A percentile compares a stretch with the other conserved stretches of the same genome.
Evolutionary conservation across 1,140 invertebrate species (phyloP).

Genomic region (Maniola jurtina): DNA sequence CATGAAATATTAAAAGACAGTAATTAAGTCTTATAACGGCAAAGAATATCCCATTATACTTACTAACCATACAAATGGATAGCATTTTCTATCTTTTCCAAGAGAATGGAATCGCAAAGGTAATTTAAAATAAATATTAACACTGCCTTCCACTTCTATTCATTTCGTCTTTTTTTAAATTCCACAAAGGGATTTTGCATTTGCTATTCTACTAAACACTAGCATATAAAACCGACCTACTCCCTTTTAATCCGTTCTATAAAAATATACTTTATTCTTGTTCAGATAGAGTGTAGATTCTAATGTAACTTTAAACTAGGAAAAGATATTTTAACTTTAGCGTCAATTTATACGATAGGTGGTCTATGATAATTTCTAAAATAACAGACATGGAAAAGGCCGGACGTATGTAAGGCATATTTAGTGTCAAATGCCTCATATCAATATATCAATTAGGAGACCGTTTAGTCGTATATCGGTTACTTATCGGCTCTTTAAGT

Average conservation of each 20-base stretch:
- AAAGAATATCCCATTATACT: background rate
- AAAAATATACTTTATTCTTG: background rate
- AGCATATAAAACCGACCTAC: constrained; percentile 2
- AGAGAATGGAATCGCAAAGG: constrained; percentile 23
- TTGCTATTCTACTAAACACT: constrained; percentile 27
- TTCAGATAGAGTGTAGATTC: constrained; percentile 2
- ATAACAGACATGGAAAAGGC: constrained; percentile 30
- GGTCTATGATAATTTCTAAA: constrained; percentile 30
- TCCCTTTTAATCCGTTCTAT: background rate
- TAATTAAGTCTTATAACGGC: background rate
- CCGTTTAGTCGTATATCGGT: background rate
- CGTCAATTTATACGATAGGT: constrained; percentile 13
- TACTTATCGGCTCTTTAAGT: too few relatives aligned
- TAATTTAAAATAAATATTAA: constrained; percentile 54
- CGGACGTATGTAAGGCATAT: constrained; percentile 17
- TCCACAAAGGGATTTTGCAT: constrained; percentile 43
- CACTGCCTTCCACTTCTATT: constrained; percentile 36
- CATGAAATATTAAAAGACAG: background rate
- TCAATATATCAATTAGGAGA: constrained; percentile 25
- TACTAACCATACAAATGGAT: constrained; percentile 12
- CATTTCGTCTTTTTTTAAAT: constrained; percentile 40
- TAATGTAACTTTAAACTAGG: background rate
- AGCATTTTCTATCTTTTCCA: constrained; percentile 15
- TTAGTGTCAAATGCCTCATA: constrained; percentile 35
- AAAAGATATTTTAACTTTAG: constrained; percentile 3